Evolutionary conservation across 2,888 invertebrate genomes (phyloP), one percentile per base, ranked within the genome.

Genomic region (Mycogona germanica): DNA sequence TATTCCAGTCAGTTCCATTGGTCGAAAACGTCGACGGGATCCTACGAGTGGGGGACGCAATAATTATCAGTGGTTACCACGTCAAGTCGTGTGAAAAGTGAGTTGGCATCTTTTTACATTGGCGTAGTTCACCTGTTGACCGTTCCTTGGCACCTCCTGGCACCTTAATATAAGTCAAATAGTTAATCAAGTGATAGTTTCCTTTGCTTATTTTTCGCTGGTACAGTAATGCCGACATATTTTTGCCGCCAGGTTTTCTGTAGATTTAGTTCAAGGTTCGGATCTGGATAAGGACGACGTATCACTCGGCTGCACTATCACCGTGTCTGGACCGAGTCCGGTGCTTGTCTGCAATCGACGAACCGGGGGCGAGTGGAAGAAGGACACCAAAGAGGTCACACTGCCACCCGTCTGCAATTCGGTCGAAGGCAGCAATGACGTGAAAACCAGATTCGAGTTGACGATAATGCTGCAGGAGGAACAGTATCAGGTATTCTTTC

Each of bases 231-330:
- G 25, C 25, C 42, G 2, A 23, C 23, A 6, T 40, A 19, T 50
- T 49, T 47, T 25, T 38, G 44, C 21, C n/a, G 3, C 12, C 35
- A 57, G 55, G 19, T 55, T 55, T 35, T 35, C 42, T 25, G n/a
- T 57, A 21, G 35, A 26, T 21, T 38, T 57, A 9, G 21, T 57
- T 7, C 57, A 55, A 55, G 57, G 57, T 37, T 41, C 35, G 14
- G 23, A 51, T 44, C 29, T 41, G 2, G 57, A 55, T 6, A 55
- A 57, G 25, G 57, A 57, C 30, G 57, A 57, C 21, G 35, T 52
- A n/a, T 30, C 48, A n/a, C 45, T 57, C 9, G 35, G 45, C 37
- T 38, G 44, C 37, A 25, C 30, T 12, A 37, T 52, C 3, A 44
- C 44, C 19, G 23, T 45, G 21, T 7, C 17, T 2, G 35, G 25